Evolutionary conservation across 2,888 invertebrate species (phyloP).

Genomic region (Steinernema carpocapsae): DNA sequence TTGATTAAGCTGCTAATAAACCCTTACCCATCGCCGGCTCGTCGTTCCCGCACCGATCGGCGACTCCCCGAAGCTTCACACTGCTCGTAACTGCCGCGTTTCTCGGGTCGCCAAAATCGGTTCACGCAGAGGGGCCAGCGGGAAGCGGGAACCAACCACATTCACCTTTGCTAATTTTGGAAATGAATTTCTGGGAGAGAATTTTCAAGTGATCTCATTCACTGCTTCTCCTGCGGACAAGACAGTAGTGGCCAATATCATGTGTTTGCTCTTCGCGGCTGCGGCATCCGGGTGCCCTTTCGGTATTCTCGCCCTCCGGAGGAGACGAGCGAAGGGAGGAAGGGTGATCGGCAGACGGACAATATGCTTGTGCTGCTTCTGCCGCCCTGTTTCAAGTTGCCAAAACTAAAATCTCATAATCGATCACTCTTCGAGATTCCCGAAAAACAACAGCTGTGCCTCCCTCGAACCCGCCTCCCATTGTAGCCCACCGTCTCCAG

Average conservation of each 20-base stretch:
- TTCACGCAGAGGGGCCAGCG: no score
- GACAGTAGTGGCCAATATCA: conserved; percentile 30
- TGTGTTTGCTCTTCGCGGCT: conserved; percentile 28
- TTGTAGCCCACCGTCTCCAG: not conserved
- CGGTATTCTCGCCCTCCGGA: not conserved
- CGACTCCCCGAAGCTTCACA: not conserved
- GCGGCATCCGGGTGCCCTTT: conserved; percentile 12
- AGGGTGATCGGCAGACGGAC: not conserved
- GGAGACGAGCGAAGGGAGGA: not conserved
- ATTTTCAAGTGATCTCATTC: conserved; percentile 32
- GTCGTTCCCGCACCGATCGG: not conserved
- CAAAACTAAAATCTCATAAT: conserved; percentile 20
- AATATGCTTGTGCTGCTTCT: not conserved
- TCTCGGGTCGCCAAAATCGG: no score
- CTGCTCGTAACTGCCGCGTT: not conserved
- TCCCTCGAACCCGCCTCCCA: not conserved
- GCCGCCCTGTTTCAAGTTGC: conserved; percentile 8
- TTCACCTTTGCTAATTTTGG: conserved; percentile 9
- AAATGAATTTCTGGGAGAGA: not conserved
- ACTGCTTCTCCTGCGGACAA: conserved; percentile 4
- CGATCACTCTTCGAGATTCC: conserved; percentile 14
- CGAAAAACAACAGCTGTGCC: conserved; percentile 17
- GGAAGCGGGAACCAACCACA: no score
- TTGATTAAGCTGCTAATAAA: conserved; percentile 30
- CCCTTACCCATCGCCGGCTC: conserved; percentile 19